Base-by-base conservation (phyloP, 1,140 invertebrate genomes). In the Samia ricini region DNA sequence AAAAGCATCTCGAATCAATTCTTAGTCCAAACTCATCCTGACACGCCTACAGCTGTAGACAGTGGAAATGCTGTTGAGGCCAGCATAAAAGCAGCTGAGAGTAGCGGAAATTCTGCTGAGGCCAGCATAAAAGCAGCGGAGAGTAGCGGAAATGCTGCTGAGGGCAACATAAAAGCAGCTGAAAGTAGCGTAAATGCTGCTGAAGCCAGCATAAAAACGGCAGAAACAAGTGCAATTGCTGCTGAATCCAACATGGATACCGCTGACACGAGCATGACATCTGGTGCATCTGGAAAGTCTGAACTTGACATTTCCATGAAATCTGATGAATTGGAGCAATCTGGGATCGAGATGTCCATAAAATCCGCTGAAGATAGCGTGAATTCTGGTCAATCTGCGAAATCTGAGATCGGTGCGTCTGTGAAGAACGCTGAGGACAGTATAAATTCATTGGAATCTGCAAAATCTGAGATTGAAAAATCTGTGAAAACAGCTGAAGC, bases 381-480 rank as follows among this genome's bases (percentile, higher is more conserved):
- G 33, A 42, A 12, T 42, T 42, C 33, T 42, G 33, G 21, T 12
- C 42, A 60, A 63, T 5, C 55, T 15, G 33, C 36, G 2, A 61
- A 72, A 58, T 56, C 64, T 29, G 66, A 66, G 19, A 66, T 58
- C 20, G 66, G 63, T 2, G 64, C 61, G 22, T 42, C 60, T 5
- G 69, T 72, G 1, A 76, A 79, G 51, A 59, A 66, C 15, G 71
- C 68, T 23, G 74, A 76, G 19, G 51, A 51, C 0, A 42, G 33
- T 15, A 42, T 15, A 15, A 42, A 12, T 42, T 42, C 33, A 1
- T 64, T 68, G 7, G 68, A 73, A 12, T 15, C 29, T 4, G 56
- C 49, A 0, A 50, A 50, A 29, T 20, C 20, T 0, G 52, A 55
- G 19, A 23, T n/a, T 22, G 60, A 62, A 22, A 62, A 56, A 23